Evolutionary conservation across 2,888 invertebrate genomes (phyloP).

Genomic region (Chrysina gloriosa): DNA sequence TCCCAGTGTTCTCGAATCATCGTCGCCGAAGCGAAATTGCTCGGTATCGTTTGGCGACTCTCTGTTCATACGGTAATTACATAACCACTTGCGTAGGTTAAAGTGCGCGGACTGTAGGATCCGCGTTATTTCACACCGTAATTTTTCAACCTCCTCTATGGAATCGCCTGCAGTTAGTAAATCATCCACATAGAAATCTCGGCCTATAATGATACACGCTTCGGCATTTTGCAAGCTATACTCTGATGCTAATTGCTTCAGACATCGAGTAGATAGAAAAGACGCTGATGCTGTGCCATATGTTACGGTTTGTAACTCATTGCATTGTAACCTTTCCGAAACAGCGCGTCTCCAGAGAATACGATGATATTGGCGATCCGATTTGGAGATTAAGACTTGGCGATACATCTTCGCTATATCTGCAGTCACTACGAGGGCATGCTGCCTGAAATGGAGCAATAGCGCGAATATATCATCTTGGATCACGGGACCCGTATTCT

Average conservation of each 20-base stretch:
- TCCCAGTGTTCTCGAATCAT: no score
- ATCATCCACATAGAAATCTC: no score
- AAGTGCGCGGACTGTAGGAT: no score
- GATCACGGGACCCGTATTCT: background rate
- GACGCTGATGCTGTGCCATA: conserved; percentile 10
- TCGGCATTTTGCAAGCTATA: no score
- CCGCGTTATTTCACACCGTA: no score
- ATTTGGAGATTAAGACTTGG: background rate
- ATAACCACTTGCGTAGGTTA: no score
- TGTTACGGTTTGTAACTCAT: conserved; percentile 14
- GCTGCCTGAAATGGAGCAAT: background rate
- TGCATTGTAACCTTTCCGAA: background rate
- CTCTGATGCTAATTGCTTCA: conserved; percentile 1
- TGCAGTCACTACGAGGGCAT: background rate
- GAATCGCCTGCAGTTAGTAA: no score
- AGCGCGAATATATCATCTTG: conserved; percentile 7
- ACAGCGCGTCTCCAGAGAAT: background rate
- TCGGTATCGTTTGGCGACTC: no score
- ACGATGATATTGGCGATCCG: background rate
- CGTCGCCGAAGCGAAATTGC: no score
- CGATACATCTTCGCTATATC: conserved; percentile 17
- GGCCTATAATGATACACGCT: no score
- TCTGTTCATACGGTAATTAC: no score
- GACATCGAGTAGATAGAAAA: conserved; percentile 8
- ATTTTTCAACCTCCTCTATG: no score